Percentiles rank a stretch among this genome's conserved stretches.
phyloP scores from a whole-genome alignment of 2,113 vertebrate species.

The Athene noctua region DNA sequence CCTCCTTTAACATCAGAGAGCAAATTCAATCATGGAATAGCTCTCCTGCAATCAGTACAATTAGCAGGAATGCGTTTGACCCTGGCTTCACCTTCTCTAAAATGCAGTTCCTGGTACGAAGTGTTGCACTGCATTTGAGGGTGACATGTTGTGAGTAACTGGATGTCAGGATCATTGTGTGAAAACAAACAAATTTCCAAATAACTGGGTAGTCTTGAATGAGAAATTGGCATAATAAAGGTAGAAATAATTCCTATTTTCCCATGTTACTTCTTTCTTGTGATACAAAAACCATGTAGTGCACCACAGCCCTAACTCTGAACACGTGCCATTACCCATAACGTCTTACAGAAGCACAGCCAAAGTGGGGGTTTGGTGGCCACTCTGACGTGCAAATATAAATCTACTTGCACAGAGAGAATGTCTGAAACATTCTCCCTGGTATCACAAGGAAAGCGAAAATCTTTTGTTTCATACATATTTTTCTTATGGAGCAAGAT shows the following conservation, averaged over 20 bases:
- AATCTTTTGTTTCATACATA: neutral
- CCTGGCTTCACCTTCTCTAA: neutral
- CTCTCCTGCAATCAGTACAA: neutral
- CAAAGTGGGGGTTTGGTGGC: neutral
- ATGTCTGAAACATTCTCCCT: neutral
- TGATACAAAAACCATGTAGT: neutral
- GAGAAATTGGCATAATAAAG: neutral
- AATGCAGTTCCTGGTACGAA: constrained; percentile 39
- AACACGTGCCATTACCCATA: rapidly evolving
- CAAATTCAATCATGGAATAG: constrained; percentile 12
- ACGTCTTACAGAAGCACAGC: neutral
- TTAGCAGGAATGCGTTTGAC: constrained; percentile 47
- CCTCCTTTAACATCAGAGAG: constrained; percentile 9
- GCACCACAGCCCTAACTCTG: neutral
- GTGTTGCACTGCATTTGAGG: neutral
- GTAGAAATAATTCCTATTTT: neutral
- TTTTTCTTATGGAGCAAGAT: neutral
- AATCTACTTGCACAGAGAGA: neutral
- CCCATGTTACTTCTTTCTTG: neutral
- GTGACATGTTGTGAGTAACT: neutral
- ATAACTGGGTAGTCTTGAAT: neutral
- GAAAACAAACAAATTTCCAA: constrained; percentile 36
- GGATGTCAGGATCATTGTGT: neutral
- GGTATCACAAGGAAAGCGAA: neutral
- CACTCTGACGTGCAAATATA: neutral